Evolutionary conservation across 2,888 invertebrate genomes (phyloP).

Genomic region (Lamellibrachia satsuma): DNA sequence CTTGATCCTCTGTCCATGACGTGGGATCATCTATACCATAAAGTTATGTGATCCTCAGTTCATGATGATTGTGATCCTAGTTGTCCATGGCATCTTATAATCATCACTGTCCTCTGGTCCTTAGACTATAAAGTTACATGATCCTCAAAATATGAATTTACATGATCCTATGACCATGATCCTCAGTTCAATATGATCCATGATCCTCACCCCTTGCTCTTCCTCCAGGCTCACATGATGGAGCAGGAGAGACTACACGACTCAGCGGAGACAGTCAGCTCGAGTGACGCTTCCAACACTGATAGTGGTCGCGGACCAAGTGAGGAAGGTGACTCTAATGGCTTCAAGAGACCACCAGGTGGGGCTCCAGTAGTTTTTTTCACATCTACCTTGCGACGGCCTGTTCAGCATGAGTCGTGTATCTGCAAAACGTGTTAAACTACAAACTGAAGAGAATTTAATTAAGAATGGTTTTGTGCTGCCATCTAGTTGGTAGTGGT

Average conservation of each 20-base stretch:
- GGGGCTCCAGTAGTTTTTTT: too few species aligned
- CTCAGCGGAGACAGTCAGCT: neutral
- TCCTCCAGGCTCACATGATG: neutral
- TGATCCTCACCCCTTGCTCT: neutral
- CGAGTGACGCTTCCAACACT: neutral
- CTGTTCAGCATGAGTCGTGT: too few species aligned
- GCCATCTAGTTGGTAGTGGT: too few species aligned
- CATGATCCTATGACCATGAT: neutral
- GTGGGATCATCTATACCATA: neutral
- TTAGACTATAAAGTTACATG: neutral
- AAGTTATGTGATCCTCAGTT: neutral
- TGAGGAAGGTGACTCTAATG: neutral
- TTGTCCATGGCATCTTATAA: neutral
- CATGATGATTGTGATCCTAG: neutral
- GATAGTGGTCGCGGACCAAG: neutral
- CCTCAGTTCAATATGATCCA: neutral
- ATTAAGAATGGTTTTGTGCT: too few species aligned
- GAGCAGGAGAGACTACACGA: neutral
- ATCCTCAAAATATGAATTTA: neutral
- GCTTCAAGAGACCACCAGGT: neutral
- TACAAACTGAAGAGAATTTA: too few species aligned
- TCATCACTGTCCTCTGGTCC: neutral
- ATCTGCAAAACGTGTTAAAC: too few species aligned
- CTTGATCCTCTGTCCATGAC: neutral
- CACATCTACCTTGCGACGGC: too few species aligned